These are phyloP conservation scores for Microchirus variegatus DNA, from an alignment of 2,797 vertebrate genomes.

Conservation along the genomic window DNA sequence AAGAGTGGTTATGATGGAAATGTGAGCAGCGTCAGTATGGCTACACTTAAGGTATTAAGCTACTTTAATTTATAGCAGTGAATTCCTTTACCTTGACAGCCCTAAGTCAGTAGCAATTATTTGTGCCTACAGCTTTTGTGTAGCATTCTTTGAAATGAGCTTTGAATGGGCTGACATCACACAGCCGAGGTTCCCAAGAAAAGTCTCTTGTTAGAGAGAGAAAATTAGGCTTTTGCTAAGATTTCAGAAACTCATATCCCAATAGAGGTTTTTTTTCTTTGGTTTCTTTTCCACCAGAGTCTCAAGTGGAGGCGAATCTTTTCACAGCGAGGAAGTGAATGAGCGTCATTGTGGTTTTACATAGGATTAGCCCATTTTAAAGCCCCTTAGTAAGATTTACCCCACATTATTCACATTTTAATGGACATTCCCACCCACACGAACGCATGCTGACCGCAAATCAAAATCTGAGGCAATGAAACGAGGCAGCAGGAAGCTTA, in stretches of 20 bases:
- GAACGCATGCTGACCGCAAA: conserved; percentile 39
- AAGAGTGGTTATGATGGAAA: too few species aligned
- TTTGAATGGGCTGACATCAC: conserved; percentile 19
- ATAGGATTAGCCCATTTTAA: conserved; percentile 78
- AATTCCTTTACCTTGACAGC: not conserved
- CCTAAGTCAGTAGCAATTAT: not conserved
- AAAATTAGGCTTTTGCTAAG: conserved; percentile 47
- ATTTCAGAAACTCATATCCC: conserved; percentile 47
- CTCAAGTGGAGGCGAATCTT: conserved; percentile 59
- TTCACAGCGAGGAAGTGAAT: conserved; percentile 69
- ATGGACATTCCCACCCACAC: conserved; percentile 64
- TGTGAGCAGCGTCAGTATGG: too few species aligned
- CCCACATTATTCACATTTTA: conserved; percentile 76
- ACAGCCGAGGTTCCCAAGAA: conserved; percentile 14
- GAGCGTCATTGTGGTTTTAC: conserved; percentile 73
- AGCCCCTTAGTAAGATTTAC: conserved; percentile 75
- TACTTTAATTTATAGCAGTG: too few species aligned
- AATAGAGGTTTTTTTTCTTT: conserved; percentile 35
- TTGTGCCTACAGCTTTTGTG: conserved; percentile 14
- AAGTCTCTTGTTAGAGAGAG: conserved; percentile 27
- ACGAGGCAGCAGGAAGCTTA: conserved; percentile 42
- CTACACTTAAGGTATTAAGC: too few species aligned
- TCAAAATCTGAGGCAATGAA: conserved; percentile 55
- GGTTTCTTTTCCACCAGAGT: conserved; percentile 61
- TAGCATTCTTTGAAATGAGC: conserved; percentile 16